Evolutionary conservation across 2,888 invertebrate species (phyloP), one percentile per base, ranked within the genome.

Genomic region (Drymonia ruficornis): DNA sequence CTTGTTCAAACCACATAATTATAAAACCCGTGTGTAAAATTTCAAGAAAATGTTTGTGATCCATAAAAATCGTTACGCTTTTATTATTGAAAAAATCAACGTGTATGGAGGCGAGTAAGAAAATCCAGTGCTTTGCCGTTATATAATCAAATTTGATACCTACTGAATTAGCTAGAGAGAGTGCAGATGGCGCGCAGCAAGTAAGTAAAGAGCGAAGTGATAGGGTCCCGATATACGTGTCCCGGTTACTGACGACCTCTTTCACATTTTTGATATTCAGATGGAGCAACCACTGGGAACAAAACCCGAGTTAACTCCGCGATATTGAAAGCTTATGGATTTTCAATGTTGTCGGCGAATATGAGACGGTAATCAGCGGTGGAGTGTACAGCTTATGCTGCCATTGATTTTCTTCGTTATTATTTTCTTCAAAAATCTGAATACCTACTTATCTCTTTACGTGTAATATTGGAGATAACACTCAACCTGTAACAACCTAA

Each of bases 301-400:
- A 90, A 91, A 90, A 89, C 89, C 87, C 83, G 79, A 87, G 90
- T 88, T 90, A 89, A 87, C 88, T 87, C 81, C 77, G 74, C 83
- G 84, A 90, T 91, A 92, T 92, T 92, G 91, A 91, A 91, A 91
- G 88, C 86, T 91, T 92, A 91, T 91, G 87, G 91, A 87, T 90
- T 91, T 89, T 87, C 87, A 83, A 89, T 90, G 86, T 84, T 87
- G 80, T 81, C 80, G 74, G 80, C 76, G 80, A 81, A 80, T 84
- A 83, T 81, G 73, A 73, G 75, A 80, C 72, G 69, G 81, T 83
- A 86, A 88, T 84, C 83, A 86, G 81, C 73, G 74, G 67, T 72
- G 70, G 66, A 74, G 72, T 75, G 65, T 69, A 66, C n/a, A 64
- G 65, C 67, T 65, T 68, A 56, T 69, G 67, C 65, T 63, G 67